Conservation (phyloP, 2,888 invertebrate species). For the Mesochorus sp. region DNA sequence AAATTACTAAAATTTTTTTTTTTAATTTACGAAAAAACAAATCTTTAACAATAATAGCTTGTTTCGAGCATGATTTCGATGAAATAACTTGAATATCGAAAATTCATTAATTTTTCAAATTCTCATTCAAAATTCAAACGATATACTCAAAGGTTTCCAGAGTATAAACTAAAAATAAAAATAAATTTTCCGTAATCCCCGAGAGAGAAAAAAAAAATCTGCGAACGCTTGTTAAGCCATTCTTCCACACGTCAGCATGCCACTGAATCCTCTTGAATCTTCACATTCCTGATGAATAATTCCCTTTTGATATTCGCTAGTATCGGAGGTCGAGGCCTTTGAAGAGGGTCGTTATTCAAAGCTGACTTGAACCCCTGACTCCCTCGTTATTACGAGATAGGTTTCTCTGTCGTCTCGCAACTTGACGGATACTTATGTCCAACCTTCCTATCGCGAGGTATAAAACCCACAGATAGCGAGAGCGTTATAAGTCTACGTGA, state of each 20-base stretch:
- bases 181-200: too few relatives aligned
- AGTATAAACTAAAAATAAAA: too few relatives aligned
- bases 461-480: conserved; percentile 40
- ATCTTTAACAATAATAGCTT: too few relatives aligned
- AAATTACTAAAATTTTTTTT: too few relatives aligned
- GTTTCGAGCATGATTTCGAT: too few relatives aligned
- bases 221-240: too few relatives aligned
- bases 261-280: not conserved
- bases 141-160: too few relatives aligned
- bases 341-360: not conserved
- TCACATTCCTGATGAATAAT: not conserved
- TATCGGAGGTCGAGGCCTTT: not conserved
- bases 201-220: too few relatives aligned
- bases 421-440: not conserved
- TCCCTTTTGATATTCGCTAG: not conserved
- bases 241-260: not conserved
- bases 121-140: too few relatives aligned
- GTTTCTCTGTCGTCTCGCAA: conserved; percentile 1
- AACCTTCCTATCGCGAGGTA: conserved; percentile 19
- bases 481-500: not conserved
- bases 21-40: too few relatives aligned
- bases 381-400: not conserved
- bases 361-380: not conserved
- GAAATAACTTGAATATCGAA: too few relatives aligned
- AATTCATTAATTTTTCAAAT: too few relatives aligned